phyloP scores from a whole-genome alignment of 2,113 vertebrate species.

The Carassius auratus region DNA sequence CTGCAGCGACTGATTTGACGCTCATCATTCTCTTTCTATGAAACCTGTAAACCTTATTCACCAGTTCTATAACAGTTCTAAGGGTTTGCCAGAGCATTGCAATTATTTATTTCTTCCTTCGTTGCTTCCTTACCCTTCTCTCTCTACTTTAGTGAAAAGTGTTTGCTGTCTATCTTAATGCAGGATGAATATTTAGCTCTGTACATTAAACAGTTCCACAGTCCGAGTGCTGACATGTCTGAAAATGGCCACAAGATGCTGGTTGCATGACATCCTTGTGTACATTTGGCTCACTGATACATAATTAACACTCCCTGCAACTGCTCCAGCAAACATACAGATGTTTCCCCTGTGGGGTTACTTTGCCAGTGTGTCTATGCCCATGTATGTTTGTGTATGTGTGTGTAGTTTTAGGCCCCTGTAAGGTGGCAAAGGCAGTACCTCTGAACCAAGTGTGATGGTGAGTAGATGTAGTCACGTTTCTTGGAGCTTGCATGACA shows the following conservation, averaged over 20 bases:
- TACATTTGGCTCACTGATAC: constrained; percentile 53
- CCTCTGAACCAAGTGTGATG: neutral
- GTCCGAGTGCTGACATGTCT: constrained; percentile 27
- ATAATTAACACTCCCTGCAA: constrained; percentile 53
- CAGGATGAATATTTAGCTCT: constrained; percentile 45
- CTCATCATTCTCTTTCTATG: no score
- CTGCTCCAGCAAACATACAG: constrained; percentile 50
- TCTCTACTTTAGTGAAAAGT: neutral
- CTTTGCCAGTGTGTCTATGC: constrained; percentile 25
- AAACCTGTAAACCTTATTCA: no score
- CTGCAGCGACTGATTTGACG: no score
- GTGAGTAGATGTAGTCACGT: neutral
- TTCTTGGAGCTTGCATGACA: constrained; percentile 8
- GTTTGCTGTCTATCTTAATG: constrained; percentile 37
- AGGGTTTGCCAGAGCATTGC: no score
- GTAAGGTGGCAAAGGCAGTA: neutral
- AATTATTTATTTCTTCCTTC: neutral
- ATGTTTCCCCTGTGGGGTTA: constrained; percentile 49
- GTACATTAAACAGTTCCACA: constrained; percentile 48
- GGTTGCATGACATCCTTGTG: constrained; percentile 17
- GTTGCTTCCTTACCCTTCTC: neutral
- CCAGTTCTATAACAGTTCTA: no score
- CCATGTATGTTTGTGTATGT: neutral
- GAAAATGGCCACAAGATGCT: constrained; percentile 36
- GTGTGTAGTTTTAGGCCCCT: constrained; percentile 2